Evolutionary conservation across 2,113 vertebrate species (phyloP).

Genomic region (Tauraco erythrolophus): DNA sequence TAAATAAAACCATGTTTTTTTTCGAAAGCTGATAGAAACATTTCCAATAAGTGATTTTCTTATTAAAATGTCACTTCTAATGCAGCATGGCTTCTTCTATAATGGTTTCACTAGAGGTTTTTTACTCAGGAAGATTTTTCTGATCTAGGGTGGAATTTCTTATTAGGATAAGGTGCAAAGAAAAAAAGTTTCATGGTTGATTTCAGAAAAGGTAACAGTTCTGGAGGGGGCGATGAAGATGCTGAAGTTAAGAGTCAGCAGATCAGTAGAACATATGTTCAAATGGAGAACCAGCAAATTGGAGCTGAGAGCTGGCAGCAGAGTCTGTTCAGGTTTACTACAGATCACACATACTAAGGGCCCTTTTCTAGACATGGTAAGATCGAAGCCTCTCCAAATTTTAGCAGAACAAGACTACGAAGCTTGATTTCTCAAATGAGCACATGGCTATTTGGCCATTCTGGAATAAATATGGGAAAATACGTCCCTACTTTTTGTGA

Average conservation of each 20-base stretch:
- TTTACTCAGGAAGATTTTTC: background rate
- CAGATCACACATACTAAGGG: background rate
- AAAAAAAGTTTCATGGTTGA: fast-evolving
- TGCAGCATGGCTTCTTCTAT: background rate
- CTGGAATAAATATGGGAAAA: background rate
- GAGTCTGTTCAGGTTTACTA: background rate
- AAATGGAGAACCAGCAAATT: background rate
- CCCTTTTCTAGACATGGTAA: background rate
- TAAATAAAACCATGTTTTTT: background rate
- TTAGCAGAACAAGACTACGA: background rate
- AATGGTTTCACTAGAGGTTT: background rate
- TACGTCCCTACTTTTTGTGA: background rate
- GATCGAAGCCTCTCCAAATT: background rate
- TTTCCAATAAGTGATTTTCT: background rate
- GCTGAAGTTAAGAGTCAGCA: background rate
- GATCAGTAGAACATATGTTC: background rate
- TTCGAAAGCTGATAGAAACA: background rate
- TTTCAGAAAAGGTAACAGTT: background rate
- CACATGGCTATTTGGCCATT: background rate
- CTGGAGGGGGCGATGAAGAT: background rate
- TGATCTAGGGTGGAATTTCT: background rate
- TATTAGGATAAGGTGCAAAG: background rate
- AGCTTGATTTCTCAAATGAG: background rate
- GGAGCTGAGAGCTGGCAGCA: background rate
- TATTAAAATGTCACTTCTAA: background rate